phyloP scores from a whole-genome alignment of 2,113 vertebrate genomes.

The Loxodonta africana region DNA sequence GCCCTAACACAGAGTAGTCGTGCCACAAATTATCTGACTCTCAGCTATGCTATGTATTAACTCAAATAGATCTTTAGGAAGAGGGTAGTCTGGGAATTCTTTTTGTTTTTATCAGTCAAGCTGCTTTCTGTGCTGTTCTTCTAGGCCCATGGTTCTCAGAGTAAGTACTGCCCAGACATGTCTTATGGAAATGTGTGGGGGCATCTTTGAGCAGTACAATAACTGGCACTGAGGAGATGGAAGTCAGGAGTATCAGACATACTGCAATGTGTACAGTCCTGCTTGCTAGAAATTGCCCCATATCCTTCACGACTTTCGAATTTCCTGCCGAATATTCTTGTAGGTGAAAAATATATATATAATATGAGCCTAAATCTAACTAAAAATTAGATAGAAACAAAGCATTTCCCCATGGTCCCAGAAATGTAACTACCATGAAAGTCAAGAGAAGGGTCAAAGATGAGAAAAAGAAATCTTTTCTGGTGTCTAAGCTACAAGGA shows the following conservation, averaged over 20 bases:
- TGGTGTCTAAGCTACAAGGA: neutral
- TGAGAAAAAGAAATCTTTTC: neutral
- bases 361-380: conserved; percentile 1
- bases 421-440: neutral
- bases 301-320: neutral
- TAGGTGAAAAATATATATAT: conserved; percentile 34
- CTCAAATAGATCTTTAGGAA: neutral
- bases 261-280: neutral
- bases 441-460: conserved; percentile 10
- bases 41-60: neutral
- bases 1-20: conserved; percentile 14
- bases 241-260: neutral
- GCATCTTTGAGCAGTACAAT: neutral
- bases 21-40: conserved; percentile 30
- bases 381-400: conserved; percentile 5
- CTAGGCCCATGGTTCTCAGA: conserved; percentile 38
- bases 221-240: neutral
- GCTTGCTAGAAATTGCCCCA: neutral
- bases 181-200: neutral
- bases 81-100: neutral
- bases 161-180: neutral
- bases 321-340: conserved; percentile 5
- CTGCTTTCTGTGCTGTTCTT: neutral
- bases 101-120: conserved; percentile 46
- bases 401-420: neutral